A percentile compares a stretch with the other conserved stretches of the same genome.
These are phyloP conservation scores for Prochilodus magdalenae DNA, from an alignment of 2,113 vertebrate species.

Conservation along the genomic window DNA sequence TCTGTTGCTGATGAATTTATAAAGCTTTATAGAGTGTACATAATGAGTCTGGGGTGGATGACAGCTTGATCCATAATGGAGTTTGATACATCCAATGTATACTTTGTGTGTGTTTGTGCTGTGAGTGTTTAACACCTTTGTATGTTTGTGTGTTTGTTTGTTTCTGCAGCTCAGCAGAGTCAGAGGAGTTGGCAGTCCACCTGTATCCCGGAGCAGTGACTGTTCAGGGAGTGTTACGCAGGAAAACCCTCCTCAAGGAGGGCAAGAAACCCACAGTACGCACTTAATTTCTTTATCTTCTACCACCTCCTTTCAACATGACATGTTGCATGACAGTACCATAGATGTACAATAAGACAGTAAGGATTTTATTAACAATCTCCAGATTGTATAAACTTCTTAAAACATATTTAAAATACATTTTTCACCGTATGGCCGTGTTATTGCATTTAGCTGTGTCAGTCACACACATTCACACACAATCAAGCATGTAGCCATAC, in stretches of 20 bases:
- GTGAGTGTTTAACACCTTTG: neutral
- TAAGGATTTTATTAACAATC: too few species aligned
- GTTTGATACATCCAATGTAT: neutral
- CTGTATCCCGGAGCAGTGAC: slow-evolving; percentile 95
- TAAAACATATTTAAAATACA: too few species aligned
- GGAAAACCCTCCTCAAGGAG: slow-evolving; percentile 97
- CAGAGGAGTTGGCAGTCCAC: slow-evolving; percentile 95
- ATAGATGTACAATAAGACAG: too few species aligned
- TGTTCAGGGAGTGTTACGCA: slow-evolving; percentile 93
- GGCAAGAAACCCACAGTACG: slow-evolving; percentile 98
- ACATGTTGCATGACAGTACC: too few species aligned
- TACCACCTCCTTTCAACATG: neutral
- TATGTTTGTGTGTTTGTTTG: slow-evolving; percentile 29
- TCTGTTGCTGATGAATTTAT: neutral
- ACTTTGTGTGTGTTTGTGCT: neutral
- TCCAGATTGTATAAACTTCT: too few species aligned
- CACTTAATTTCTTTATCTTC: slow-evolving; percentile 12
- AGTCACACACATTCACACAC: too few species aligned
- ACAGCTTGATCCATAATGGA: neutral
- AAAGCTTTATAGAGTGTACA: neutral
- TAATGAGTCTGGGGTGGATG: neutral
- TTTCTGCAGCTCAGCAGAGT: slow-evolving; percentile 90
- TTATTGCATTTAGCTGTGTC: too few species aligned
- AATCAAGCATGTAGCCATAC: too few species aligned
- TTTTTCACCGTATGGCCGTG: too few species aligned